Evolutionary conservation across 1,140 invertebrate species (phyloP), one percentile per base, ranked within the genome.

Genomic region (Leptestheria dahalacensis): DNA sequence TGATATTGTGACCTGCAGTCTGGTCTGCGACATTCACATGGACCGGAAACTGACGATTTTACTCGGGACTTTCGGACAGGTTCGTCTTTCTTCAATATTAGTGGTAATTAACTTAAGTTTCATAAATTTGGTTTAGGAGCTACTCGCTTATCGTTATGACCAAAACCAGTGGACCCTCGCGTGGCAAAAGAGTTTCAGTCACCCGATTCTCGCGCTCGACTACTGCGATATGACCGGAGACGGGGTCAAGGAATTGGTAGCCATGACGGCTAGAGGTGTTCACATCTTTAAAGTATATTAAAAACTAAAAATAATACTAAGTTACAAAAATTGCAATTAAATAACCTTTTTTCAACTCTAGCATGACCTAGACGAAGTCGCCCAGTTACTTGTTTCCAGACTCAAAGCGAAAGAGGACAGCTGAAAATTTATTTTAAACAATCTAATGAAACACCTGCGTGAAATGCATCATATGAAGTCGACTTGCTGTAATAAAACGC

Each of bases 41-140:
- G 83, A 86, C 73, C 81, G 82, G 0, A 64, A 73, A 49, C 79
- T 82, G 68, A 84, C 86, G 73, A 80, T 88, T 62, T 63, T 86
- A 10, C 66, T 86, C 47, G 84, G 85, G 61, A 86, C 80, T 9
- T 86, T 83, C 72, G 74, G 73, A 52, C 75, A 80, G 65, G 77
- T 78, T 68, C 66, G 57, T 61, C 20, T 1, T 57, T 33, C 18
- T 49, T n/a, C 15, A 26, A 28, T 52, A 21, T 47, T 60, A 12
- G 15, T 48, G 25, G 0, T 18, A 24, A n/a, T 61, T 52, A 26
- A 6, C 47, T 25, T 9, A 2, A 59, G 41, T 51, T 12, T 50
- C n/a, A 62, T 59, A 59, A 46, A n/a, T n/a, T 10, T 9, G 2
- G 1, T 11, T 41, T 21, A 61, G 41, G 60, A 61, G 20, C 23